Base-by-base conservation (phyloP, 2,888 invertebrate genomes). In the Drosophila fulvimacula region DNA sequence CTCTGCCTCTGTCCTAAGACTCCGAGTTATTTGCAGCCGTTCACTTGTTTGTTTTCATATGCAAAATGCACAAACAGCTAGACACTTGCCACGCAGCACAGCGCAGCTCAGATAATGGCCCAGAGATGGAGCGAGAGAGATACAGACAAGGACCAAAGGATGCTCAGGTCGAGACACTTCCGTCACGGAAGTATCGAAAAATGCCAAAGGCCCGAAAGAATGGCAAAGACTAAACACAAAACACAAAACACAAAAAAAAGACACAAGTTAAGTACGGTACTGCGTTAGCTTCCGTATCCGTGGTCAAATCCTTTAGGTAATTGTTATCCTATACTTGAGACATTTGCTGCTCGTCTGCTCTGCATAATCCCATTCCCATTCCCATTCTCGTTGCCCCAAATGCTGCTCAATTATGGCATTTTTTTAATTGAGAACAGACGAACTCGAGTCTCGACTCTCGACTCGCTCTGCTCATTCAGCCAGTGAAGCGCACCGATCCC, bases 31-130 rank as follows among this genome's bases (percentile, higher is more conserved):
- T 9, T 53, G 19, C 68, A 78, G 61, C 52, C 55, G 57, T 68
- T 74, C 82, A 82, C 78, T 88, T 88, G 75, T 85, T 86, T 88
- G 76, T 86, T 88, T 82, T 80, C 86, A 76, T 88, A 83, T 83
- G 83, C 87, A 88, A 88, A 88, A 66, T 79, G 82, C 59, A 82
- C 73, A 76, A 69, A 73, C 64, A 62, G 74, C 36, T 51, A 58
- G 52, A 51, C 71, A 68, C 78, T 78, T 63, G 75, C 66, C 60
- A 30, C 38, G 49, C 64, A 42, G 42, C 42, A 10, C 19, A 21
- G 11, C 48, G 11, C 42, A 19, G 17, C n/a, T n/a, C n/a, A 59
- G 67, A 76, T 77, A 77, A 76, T 72, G 61, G 41, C 56, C 36
- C 10, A 57, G 56, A 75, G 70, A 70, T 55, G 49, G 51, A 76